Conservation (phyloP, 2,113 vertebrate species). For the Cathartes aura region DNA sequence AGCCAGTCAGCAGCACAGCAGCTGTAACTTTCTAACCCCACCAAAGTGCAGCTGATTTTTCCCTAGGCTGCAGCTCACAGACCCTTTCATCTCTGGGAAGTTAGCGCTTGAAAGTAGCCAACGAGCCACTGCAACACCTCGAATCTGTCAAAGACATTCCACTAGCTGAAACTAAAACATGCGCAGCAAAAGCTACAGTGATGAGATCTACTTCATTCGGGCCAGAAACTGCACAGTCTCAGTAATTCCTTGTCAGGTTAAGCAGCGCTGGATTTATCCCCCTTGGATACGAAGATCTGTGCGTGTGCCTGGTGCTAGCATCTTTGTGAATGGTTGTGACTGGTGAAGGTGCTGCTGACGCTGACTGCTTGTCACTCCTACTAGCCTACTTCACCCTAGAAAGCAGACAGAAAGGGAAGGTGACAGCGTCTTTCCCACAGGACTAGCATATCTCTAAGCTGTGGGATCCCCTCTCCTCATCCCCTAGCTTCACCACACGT, state of each 20-base stretch:
- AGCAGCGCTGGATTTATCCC: not conserved
- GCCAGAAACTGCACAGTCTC: not conserved
- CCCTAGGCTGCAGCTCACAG: not conserved
- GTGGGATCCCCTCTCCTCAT: accelerated
- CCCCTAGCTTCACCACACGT: not conserved
- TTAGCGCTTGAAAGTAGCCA: accelerated
- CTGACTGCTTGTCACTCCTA: not conserved
- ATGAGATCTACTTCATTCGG: accelerated
- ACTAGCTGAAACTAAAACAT: accelerated
- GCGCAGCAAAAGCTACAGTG: not conserved
- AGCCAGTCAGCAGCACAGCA: not conserved
- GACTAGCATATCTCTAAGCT: not conserved
- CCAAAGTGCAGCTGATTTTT: not conserved
- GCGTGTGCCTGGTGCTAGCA: not conserved
- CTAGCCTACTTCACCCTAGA: not conserved
- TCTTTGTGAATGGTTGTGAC: too few species aligned
- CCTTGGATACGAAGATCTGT: accelerated
- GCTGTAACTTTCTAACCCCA: not conserved
- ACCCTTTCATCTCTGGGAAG: not conserved
- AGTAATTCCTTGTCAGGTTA: not conserved
- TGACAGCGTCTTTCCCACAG: not conserved
- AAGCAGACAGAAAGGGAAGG: not conserved
- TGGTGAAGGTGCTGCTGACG: not conserved
- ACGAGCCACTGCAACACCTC: not conserved
- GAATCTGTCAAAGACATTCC: not conserved